Evolutionary conservation across 1,140 invertebrate genomes (phyloP).

Genomic region (Lordiphosa collinella): DNA sequence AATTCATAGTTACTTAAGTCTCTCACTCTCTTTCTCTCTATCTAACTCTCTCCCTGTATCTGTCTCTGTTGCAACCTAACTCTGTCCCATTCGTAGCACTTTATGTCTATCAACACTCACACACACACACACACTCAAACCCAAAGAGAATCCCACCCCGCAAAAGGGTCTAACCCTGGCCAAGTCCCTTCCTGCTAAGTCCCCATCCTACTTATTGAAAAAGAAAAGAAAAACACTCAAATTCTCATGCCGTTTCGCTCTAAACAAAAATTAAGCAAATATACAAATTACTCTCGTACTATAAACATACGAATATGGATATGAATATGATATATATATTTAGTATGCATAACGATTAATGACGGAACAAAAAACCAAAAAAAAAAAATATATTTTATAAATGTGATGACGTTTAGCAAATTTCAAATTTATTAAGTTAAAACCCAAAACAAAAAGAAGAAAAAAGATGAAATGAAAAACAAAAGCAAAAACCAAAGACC

Average conservation of each 20-base stretch:
- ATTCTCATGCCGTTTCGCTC: constrained; percentile 28
- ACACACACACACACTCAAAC: no score
- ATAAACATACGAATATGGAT: constrained; percentile 31
- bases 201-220: constrained; percentile 7
- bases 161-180: not conserved
- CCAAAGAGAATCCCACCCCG: not conserved
- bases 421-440: constrained; percentile 22
- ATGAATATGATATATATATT: constrained; percentile 18
- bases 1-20: constrained; percentile 28
- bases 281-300: constrained; percentile 28
- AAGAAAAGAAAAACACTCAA: not conserved
- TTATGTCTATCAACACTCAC: constrained; percentile 5
- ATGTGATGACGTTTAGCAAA: constrained; percentile 56
- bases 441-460: constrained; percentile 27
- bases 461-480: constrained; percentile 5
- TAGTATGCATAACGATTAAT: constrained; percentile 29
- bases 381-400: constrained; percentile 52
- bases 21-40: constrained; percentile 19
- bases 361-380: not conserved
- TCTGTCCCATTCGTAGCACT: constrained; percentile 7
- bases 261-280: constrained; percentile 14
- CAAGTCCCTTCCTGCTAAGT: constrained; percentile 2
- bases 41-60: constrained; percentile 9
- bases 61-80: constrained; percentile 12
- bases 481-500: constrained; percentile 7